Evolutionary conservation across 2,888 invertebrate species (phyloP).

Genomic region (Lysandra bellargus): DNA sequence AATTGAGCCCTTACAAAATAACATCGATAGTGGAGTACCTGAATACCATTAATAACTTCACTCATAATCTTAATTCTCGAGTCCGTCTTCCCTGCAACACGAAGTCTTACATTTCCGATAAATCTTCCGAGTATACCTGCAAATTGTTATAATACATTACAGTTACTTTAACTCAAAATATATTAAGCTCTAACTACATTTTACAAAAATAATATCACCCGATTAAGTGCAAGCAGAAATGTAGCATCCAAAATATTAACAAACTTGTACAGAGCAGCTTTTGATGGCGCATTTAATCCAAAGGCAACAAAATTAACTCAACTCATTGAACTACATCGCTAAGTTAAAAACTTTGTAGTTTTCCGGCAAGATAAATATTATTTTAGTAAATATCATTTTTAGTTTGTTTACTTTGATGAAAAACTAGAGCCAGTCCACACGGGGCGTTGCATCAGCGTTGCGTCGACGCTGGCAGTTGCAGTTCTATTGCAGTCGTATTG

Average conservation of each 20-base stretch:
- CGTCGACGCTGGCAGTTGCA: too few relatives aligned
- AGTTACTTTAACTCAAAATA: background rate
- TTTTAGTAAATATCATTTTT: background rate
- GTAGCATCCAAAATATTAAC: background rate
- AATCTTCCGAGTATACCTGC: conserved; percentile 78
- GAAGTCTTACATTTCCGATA: conserved; percentile 82
- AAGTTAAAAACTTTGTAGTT: background rate
- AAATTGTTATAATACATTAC: conserved; percentile 37
- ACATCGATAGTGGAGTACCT: conserved; percentile 77
- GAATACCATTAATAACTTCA: conserved; percentile 95
- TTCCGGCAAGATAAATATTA: background rate
- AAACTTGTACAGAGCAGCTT: background rate
- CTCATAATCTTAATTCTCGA: conserved; percentile 94
- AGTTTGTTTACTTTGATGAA: background rate
- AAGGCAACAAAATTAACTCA: background rate
- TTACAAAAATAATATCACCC: background rate
- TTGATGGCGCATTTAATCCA: background rate
- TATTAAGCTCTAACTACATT: background rate
- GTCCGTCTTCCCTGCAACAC: conserved; percentile 92
- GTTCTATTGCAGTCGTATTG: too few relatives aligned
- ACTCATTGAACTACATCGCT: background rate
- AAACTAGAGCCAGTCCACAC: background rate
- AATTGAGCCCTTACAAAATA: too few relatives aligned
- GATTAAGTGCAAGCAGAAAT: background rate
- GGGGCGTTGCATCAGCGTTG: too few relatives aligned